These are phyloP conservation scores for Stegodyphus mimosarum DNA, from an alignment of 1,140 invertebrate species.

Conservation along the genomic window DNA sequence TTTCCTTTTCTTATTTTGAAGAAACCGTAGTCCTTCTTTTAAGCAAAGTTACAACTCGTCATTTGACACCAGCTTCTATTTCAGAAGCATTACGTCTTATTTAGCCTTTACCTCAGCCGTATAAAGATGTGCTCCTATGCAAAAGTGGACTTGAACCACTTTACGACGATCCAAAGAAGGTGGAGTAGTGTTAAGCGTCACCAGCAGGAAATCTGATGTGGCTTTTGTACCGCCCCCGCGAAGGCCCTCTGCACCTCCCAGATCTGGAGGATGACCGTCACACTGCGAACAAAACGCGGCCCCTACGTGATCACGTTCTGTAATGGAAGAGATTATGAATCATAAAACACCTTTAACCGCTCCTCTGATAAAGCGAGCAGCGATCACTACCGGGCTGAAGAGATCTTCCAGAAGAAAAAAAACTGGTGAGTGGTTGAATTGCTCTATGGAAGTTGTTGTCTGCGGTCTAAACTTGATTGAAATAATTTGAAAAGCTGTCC, in stretches of 20 bases:
- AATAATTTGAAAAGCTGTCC: neutral
- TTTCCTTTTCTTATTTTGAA: too few relatives aligned
- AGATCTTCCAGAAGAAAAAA: neutral
- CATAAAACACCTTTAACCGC: constrained; percentile 46
- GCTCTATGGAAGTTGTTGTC: neutral
- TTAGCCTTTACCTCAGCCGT: neutral
- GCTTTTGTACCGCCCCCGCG: neutral
- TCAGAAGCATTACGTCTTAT: neutral
- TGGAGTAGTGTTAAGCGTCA: neutral
- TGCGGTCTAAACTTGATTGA: neutral
- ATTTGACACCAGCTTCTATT: neutral
- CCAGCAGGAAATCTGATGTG: neutral
- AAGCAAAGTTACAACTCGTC: too few relatives aligned
- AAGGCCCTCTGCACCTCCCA: too few relatives aligned
- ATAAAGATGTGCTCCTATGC: neutral
- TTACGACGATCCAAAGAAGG: neutral
- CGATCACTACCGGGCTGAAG: constrained; percentile 1
- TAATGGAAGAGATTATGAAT: constrained; percentile 42
- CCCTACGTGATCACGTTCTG: constrained; percentile 26
- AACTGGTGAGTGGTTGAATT: neutral
- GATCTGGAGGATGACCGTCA: too few relatives aligned
- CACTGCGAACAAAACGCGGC: too few relatives aligned
- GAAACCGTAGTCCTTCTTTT: too few relatives aligned
- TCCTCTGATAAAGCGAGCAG: neutral
- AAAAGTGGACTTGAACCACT: neutral